Conservation (phyloP, 2,888 invertebrate species). For the Archaeoteleia sp. region DNA sequence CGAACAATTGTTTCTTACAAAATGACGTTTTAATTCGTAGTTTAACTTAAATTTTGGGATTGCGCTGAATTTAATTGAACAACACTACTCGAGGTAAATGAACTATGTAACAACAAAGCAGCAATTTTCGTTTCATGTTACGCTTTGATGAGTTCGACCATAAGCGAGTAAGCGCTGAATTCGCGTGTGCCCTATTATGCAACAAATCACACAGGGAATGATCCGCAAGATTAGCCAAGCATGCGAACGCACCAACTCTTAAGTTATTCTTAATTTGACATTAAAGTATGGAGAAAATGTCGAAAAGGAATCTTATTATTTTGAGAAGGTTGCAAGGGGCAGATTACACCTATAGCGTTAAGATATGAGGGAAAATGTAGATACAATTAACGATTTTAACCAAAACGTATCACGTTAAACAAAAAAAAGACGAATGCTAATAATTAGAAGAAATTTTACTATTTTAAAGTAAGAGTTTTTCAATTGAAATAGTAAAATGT, state of each 20-base stretch:
- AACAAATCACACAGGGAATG: constrained; percentile 33
- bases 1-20: constrained; percentile 45
- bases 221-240: constrained; percentile 34
- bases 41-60: constrained; percentile 21
- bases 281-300: constrained; percentile 4
- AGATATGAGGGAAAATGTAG: too few relatives aligned
- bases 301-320: too few relatives aligned
- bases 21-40: constrained; percentile 37
- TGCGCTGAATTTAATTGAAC: constrained; percentile 25
- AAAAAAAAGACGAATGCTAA: too few relatives aligned
- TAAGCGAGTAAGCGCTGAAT: constrained; percentile 29
- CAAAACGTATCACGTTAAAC: too few relatives aligned
- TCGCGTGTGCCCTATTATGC: constrained; percentile 24
- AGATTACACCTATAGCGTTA: too few relatives aligned
- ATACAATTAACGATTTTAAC: too few relatives aligned
- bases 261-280: constrained; percentile 7
- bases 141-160: constrained; percentile 39
- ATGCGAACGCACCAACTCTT: constrained; percentile 18
- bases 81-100: constrained; percentile 29
- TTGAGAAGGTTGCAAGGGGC: too few relatives aligned
- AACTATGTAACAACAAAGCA: constrained; percentile 45
- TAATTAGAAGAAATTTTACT: too few relatives aligned
- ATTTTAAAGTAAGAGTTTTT: too few relatives aligned
- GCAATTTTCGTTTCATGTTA: constrained; percentile 46
- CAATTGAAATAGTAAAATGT: too few relatives aligned